phyloP scores from a whole-genome alignment of 2,888 invertebrate genomes.

The Drosophila putrida region DNA sequence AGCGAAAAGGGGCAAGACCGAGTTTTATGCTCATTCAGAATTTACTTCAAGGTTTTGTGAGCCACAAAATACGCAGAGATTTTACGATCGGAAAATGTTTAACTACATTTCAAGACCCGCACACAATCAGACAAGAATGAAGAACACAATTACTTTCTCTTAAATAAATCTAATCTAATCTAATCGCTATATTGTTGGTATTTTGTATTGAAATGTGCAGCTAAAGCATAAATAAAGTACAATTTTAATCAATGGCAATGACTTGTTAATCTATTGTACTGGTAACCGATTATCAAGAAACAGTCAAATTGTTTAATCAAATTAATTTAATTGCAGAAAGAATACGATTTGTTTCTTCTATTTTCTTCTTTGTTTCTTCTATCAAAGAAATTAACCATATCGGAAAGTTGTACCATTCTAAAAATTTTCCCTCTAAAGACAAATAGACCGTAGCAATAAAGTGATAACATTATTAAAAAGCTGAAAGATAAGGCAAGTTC shows the following conservation, averaged over 20 bases:
- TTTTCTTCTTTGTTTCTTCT: no score
- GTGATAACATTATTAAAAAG: slow-evolving; percentile 8
- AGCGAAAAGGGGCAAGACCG: background rate
- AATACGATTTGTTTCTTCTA: no score
- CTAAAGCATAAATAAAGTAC: background rate
- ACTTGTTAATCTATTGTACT: no score
- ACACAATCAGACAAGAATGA: background rate
- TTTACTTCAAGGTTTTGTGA: background rate
- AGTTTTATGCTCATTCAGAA: background rate
- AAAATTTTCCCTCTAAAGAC: no score
- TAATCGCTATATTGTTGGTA: background rate
- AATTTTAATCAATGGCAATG: background rate
- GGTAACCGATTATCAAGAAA: no score
- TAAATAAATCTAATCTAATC: background rate
- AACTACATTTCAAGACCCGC: slow-evolving; percentile 6
- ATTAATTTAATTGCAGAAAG: background rate
- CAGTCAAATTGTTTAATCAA: background rate
- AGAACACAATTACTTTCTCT: background rate
- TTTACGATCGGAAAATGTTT: background rate
- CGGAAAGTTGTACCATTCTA: no score
- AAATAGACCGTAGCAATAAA: background rate
- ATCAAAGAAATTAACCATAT: background rate
- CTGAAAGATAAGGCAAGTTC: no score
- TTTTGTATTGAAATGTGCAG: background rate
- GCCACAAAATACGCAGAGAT: slow-evolving; percentile 1